Evolutionary conservation across 2,888 invertebrate species (phyloP).

Genomic region (Sturmia bella): DNA sequence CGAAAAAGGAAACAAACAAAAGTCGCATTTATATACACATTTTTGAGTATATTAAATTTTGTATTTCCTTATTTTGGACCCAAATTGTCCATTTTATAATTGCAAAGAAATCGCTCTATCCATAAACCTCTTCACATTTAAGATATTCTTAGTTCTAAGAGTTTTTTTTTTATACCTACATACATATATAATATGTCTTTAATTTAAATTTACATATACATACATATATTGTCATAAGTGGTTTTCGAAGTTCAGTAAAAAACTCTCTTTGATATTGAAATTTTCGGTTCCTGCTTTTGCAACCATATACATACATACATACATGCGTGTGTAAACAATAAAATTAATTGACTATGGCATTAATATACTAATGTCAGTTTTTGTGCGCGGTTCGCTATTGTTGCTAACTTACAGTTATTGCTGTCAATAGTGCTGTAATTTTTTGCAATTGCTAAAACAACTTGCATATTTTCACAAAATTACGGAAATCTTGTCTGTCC

Average conservation of each 20-base stretch:
- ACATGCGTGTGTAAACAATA: too few species aligned
- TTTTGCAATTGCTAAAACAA: background rate
- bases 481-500: too few species aligned
- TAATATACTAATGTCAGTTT: too few species aligned
- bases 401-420: too few species aligned
- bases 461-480: too few species aligned
- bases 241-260: background rate
- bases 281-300: too few species aligned
- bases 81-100: constrained; percentile 17
- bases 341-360: too few species aligned
- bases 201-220: constrained; percentile 11
- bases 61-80: constrained; percentile 6
- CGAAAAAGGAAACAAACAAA: constrained; percentile 29
- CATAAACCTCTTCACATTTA: constrained; percentile 25
- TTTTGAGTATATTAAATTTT: constrained; percentile 37
- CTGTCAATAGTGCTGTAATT: too few species aligned
- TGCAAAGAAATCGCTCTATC: constrained; percentile 12
- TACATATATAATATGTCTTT: background rate
- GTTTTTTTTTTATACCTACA: background rate
- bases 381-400: too few species aligned
- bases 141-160: constrained; percentile 44
- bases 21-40: constrained; percentile 64
- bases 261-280: background rate
- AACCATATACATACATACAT: too few species aligned
- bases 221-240: constrained; percentile 5